phyloP scores from a whole-genome alignment of 2,797 vertebrate genomes.

The Melanotaenia trifasciata region DNA sequence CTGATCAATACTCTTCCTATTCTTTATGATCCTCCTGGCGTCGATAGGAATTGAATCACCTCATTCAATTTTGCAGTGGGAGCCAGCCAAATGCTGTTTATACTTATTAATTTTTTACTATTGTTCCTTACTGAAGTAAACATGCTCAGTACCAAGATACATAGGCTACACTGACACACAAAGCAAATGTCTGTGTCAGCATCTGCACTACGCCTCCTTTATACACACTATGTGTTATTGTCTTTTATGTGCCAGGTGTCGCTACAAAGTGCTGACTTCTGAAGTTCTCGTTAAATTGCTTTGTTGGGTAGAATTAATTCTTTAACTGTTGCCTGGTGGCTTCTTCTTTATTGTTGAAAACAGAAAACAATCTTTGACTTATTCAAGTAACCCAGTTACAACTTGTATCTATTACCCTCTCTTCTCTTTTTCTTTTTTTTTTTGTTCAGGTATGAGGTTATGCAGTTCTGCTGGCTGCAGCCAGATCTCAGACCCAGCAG shows the following conservation, averaged over 20 bases:
- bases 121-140: slow-evolving; percentile 42
- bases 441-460: slow-evolving; percentile 94
- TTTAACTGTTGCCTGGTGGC: slow-evolving; percentile 2
- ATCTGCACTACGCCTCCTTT: slow-evolving; percentile 32
- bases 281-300: slow-evolving; percentile 4
- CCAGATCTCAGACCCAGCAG: slow-evolving; percentile 93
- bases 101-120: slow-evolving; percentile 43
- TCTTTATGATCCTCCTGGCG: slow-evolving; percentile 63
- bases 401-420: background rate
- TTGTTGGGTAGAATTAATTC: slow-evolving; percentile 15
- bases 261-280: slow-evolving; percentile 45
- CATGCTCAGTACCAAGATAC: background rate
- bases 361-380: background rate
- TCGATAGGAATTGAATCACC: slow-evolving; percentile 40
- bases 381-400: slow-evolving; percentile 1
- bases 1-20: slow-evolving; percentile 62
- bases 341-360: background rate
- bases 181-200: slow-evolving; percentile 36
- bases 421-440: slow-evolving; percentile 2
- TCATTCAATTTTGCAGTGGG: slow-evolving; percentile 62
- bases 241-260: slow-evolving; percentile 12
- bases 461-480: slow-evolving; percentile 99
- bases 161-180: slow-evolving; percentile 27
- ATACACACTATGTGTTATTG: background rate
- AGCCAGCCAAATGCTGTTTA: slow-evolving; percentile 43